phyloP scores from a whole-genome alignment of 2,888 invertebrate species.

The Apodemia zela region DNA sequence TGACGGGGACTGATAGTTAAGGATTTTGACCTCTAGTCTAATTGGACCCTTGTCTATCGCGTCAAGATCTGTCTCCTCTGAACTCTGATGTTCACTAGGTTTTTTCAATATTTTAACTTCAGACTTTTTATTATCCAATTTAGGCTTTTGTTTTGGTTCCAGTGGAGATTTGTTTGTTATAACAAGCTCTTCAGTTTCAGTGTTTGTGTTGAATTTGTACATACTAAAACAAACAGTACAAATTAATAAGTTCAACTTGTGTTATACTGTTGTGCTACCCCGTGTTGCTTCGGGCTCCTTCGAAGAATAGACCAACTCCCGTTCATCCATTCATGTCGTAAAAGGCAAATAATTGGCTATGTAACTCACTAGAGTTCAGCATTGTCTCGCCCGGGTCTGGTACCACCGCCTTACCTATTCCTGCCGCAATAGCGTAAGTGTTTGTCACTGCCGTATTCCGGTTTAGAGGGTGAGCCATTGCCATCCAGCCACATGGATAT shows the following conservation, averaged over 20 bases:
- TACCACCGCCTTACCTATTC: no score
- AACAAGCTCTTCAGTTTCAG: conserved; percentile 45
- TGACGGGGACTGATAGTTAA: conserved; percentile 77
- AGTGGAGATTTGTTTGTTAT: conserved; percentile 47
- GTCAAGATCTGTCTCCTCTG: conserved; percentile 45
- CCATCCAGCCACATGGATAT: no score
- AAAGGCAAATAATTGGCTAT: no score
- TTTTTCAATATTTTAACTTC: conserved; percentile 44
- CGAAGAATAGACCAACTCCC: no score
- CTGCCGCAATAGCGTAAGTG: no score
- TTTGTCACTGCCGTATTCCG: no score
- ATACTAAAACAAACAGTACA: conserved; percentile 39
- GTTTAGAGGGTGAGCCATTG: no score
- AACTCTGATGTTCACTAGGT: conserved; percentile 27
- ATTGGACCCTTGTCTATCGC: conserved; percentile 73
- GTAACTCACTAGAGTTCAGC: no score
- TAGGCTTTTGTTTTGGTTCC: conserved; percentile 24
- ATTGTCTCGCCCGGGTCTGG: no score
- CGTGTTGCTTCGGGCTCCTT: no score
- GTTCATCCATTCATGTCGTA: no score
- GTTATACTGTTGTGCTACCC: no score
- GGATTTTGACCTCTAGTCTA: conserved; percentile 68
- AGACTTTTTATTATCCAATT: conserved; percentile 31
- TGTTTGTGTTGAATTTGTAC: conserved; percentile 51
- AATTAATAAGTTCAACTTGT: not conserved